A percentile compares a stretch with the other conserved stretches of the same genome.
Evolutionary conservation across 2,113 vertebrate genomes (phyloP).

Genomic region (Grammomys dolichurus): DNA sequence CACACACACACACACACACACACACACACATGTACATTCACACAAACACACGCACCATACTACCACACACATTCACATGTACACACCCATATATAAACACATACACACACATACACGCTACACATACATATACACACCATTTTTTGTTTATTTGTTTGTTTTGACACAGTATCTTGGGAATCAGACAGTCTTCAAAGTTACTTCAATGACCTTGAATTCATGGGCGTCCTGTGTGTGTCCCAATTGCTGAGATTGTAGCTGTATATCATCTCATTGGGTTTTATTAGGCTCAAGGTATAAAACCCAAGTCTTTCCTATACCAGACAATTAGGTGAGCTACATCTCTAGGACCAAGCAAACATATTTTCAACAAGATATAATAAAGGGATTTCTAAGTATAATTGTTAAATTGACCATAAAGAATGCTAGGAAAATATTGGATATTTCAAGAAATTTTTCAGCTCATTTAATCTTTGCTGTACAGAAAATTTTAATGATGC

Average conservation of each 20-base stretch:
- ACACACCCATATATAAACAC: no score
- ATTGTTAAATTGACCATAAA: constrained; percentile 3
- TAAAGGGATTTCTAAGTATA: constrained; percentile 14
- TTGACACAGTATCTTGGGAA: neutral
- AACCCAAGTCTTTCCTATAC: neutral
- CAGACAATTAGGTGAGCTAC: neutral
- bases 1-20: neutral
- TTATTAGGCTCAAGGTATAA: neutral
- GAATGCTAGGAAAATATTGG: neutral
- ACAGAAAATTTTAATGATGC: neutral
- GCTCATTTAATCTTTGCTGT: neutral
- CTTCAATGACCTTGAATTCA: neutral
- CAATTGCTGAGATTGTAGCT: neutral
- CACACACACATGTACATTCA: neutral
- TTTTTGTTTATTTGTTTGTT: neutral
- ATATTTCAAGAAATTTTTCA: neutral
- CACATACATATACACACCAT: neutral
- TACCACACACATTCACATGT: no score
- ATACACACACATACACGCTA: no score
- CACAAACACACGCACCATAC: neutral
- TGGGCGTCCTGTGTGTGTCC: no score
- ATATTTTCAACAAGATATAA: constrained; percentile 56
- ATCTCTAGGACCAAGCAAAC: neutral
- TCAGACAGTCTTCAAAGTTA: neutral
- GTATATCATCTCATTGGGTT: neutral